These are phyloP conservation scores for Dascillus cervinus DNA, from an alignment of 2,888 invertebrate species.

Conservation along the genomic window DNA sequence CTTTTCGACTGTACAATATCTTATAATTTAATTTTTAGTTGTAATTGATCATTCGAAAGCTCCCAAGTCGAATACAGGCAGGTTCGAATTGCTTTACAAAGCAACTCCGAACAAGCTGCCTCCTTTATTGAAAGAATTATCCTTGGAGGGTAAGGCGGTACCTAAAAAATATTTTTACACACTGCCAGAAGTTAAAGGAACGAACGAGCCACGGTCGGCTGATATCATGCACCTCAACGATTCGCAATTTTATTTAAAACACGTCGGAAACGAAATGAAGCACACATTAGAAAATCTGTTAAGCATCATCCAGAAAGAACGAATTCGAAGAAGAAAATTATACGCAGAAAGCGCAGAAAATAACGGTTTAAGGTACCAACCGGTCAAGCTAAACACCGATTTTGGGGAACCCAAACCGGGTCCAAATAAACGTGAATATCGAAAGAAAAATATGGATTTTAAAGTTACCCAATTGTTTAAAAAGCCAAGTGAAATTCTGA, in stretches of 20 bases:
- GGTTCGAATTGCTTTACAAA: slow-evolving; percentile 45
- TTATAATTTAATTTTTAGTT: slow-evolving; percentile 39
- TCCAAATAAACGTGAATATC: no score
- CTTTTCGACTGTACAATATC: no score
- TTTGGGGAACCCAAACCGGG: no score
- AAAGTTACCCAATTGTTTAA: no score
- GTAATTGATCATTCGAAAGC: slow-evolving; percentile 45
- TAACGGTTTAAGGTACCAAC: no score
- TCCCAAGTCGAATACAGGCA: slow-evolving; percentile 47
- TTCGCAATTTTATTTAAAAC: slow-evolving; percentile 20
- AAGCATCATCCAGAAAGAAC: slow-evolving; percentile 21
- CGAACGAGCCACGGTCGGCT: slow-evolving; percentile 9
- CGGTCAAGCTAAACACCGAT: no score
- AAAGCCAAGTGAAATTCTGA: no score
- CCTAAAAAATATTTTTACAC: slow-evolving; percentile 18
- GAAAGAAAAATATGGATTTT: no score
- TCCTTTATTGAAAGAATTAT: slow-evolving; percentile 2
- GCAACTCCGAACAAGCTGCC: slow-evolving; percentile 18
- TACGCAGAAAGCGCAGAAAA: no score
- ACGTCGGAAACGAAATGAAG: slow-evolving; percentile 26
- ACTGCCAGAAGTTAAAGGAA: slow-evolving; percentile 9
- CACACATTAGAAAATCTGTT: slow-evolving; percentile 23
- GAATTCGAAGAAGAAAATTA: slow-evolving; percentile 9
- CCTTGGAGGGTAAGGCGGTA: slow-evolving; percentile 17
- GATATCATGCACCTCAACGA: slow-evolving; percentile 18